These are phyloP conservation scores for Acleris literana DNA, from an alignment of 2,888 invertebrate genomes.

Conservation along the genomic window DNA sequence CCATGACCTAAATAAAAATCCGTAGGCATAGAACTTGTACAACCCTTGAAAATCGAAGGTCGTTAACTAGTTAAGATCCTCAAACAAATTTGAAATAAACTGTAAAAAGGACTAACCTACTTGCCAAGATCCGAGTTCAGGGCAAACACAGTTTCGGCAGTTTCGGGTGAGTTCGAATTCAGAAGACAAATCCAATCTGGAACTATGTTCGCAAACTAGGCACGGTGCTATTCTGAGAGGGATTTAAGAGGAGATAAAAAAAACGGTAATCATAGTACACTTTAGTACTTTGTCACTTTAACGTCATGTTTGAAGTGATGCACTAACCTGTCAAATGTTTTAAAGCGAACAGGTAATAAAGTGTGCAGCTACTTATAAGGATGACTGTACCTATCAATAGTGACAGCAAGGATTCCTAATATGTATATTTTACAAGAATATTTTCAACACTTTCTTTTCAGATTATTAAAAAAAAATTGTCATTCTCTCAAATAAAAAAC, in stretches of 20 bases:
- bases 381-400: no score
- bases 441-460: no score
- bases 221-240: conserved; percentile 17
- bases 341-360: no score
- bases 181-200: conserved; percentile 35
- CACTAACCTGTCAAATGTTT: no score
- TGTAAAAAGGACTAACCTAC: conserved; percentile 21
- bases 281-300: no score
- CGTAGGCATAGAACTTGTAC: background rate
- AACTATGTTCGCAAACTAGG: conserved; percentile 35
- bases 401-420: no score
- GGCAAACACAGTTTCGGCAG: conserved; percentile 36
- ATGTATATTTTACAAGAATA: no score
- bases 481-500: no score
- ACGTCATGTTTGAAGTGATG: no score
- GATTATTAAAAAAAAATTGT: no score
- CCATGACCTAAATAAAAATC: background rate
- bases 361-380: no score
- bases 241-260: background rate
- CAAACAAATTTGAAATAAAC: conserved; percentile 8
- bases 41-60: background rate
- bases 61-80: background rate
- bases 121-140: conserved; percentile 22
- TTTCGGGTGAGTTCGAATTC: conserved; percentile 25
- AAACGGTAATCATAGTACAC: no score